These are phyloP conservation scores for Globodera ellingtonae DNA, from an alignment of 1,140 invertebrate species.

Conservation along the genomic window DNA sequence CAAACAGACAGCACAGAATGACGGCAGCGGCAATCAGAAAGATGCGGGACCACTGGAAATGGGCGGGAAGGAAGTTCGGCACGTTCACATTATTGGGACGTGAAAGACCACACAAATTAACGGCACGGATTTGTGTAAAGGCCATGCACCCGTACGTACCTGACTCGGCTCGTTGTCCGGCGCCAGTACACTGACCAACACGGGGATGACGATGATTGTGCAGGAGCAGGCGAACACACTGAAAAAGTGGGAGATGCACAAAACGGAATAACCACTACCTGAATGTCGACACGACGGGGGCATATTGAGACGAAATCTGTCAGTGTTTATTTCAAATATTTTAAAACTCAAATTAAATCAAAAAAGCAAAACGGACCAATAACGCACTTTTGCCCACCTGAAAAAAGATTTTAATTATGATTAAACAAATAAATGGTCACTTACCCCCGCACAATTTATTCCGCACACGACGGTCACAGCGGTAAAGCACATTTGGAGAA, in stretches of 20 bases:
- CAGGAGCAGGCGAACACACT: slow-evolving; percentile 28
- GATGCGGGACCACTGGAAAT: slow-evolving; percentile 34
- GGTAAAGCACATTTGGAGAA: slow-evolving; percentile 53
- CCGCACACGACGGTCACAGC: slow-evolving; percentile 46
- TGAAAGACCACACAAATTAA: too few relatives aligned
- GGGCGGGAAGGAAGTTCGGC: not conserved
- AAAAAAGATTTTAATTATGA: not conserved
- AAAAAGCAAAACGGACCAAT: slow-evolving; percentile 37
- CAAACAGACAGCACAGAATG: slow-evolving; percentile 26
- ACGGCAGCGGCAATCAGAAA: slow-evolving; percentile 28
- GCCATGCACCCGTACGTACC: not conserved
- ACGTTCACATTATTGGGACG: too few relatives aligned
- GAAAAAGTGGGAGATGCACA: slow-evolving; percentile 17
- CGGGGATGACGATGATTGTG: slow-evolving; percentile 30
- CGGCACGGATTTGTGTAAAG: not conserved
- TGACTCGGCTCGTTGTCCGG: slow-evolving; percentile 22
- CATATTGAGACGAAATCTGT: slow-evolving; percentile 46
- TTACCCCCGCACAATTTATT: slow-evolving; percentile 45
- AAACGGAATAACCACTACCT: slow-evolving; percentile 30
- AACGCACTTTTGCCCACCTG: slow-evolving; percentile 45
- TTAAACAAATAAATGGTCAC: not conserved
- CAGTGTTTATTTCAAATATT: not conserved
- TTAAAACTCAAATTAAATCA: not conserved
- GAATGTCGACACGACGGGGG: slow-evolving; percentile 43
- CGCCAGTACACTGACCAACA: slow-evolving; percentile 31